Percentiles rank a stretch among this genome's conserved stretches.
Conservation (phyloP, 2,113 vertebrate genomes). For the Gopherus flavomarginatus region DNA sequence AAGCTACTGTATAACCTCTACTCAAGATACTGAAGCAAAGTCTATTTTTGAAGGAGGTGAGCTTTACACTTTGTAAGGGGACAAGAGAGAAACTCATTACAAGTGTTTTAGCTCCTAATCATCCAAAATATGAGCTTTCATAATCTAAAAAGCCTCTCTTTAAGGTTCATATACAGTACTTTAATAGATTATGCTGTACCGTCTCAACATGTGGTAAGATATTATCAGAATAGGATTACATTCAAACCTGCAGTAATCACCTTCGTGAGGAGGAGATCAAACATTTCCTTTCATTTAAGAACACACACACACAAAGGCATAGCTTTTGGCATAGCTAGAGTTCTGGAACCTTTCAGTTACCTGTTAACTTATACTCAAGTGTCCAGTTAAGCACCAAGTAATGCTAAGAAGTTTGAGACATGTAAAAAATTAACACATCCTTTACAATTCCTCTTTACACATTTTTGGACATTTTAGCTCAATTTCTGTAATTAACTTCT, state of each 20-base stretch:
- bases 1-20: not conserved
- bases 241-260: not conserved
- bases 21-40: not conserved
- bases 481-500: not conserved
- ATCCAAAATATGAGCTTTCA: not conserved
- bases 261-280: not conserved
- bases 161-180: constrained; percentile 12
- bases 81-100: not conserved
- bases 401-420: not conserved
- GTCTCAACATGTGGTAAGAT: not conserved
- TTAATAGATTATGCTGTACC: not conserved
- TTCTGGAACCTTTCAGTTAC: not conserved
- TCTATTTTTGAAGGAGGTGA: not conserved
- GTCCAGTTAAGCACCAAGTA: not conserved
- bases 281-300: not conserved
- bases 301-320: not conserved
- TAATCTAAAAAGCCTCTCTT: constrained; percentile 12
- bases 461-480: not conserved
- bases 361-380: not conserved
- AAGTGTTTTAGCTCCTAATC: not conserved
- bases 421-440: not conserved
- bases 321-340: not conserved
- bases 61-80: not conserved
- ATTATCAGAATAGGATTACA: not conserved
- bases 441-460: not conserved